Percentiles rank a stretch among this genome's conserved stretches.
Evolutionary conservation across 2,888 invertebrate genomes (phyloP).

Genomic region (Volucella inflata): DNA sequence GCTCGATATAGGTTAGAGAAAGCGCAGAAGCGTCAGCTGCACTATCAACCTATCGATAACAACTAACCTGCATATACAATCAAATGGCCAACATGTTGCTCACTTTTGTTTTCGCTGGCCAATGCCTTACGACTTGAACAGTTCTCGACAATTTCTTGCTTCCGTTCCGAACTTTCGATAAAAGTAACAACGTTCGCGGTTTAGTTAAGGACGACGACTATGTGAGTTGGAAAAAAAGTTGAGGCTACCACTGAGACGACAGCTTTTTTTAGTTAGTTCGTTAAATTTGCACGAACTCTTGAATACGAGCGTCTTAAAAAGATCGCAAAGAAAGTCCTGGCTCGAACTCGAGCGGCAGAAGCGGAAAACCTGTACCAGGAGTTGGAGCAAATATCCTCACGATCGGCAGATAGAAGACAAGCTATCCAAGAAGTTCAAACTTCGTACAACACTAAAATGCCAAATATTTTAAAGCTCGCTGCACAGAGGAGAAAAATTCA

Average conservation of each 20-base stretch:
- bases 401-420: too few species aligned
- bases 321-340: too few species aligned
- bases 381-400: too few species aligned
- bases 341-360: too few species aligned
- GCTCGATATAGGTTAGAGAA: slow-evolving; percentile 21
- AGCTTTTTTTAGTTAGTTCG: not conserved
- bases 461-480: too few species aligned
- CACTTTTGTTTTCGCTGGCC: not conserved
- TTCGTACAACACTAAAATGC: too few species aligned
- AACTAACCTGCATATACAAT: not conserved
- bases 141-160: slow-evolving; percentile 53
- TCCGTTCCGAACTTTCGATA: slow-evolving; percentile 44
- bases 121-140: slow-evolving; percentile 17
- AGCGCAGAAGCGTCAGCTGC: slow-evolving; percentile 65
- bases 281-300: too few species aligned
- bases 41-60: slow-evolving; percentile 40
- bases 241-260: not conserved
- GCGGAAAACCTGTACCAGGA: too few species aligned
- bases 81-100: slow-evolving; percentile 16
- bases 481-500: too few species aligned
- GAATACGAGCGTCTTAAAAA: too few species aligned
- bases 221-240: not conserved
- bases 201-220: not conserved
- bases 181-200: slow-evolving; percentile 51
- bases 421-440: too few species aligned